A percentile compares a stretch with the other conserved stretches of the same genome.
phyloP scores from a whole-genome alignment of 2,888 invertebrate genomes.

The Melipona bicolor region DNA sequence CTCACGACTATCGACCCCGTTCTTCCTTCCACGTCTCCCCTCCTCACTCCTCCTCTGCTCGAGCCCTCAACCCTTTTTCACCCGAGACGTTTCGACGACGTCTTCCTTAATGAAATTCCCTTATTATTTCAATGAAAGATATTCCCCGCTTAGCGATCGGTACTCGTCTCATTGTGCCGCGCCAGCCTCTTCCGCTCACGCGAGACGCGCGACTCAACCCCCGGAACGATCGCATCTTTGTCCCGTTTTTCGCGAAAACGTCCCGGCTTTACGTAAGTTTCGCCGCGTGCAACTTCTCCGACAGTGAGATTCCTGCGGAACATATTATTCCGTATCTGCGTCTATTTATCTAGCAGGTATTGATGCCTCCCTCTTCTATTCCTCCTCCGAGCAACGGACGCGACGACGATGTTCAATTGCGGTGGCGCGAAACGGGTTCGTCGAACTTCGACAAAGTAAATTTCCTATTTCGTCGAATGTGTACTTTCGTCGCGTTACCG shows the following conservation, averaged over 20 bases:
- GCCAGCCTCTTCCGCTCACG: neutral
- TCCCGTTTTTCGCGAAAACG: slow-evolving; percentile 11
- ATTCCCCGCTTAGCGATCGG: slow-evolving; percentile 45
- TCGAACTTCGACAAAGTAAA: neutral
- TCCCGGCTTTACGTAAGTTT: slow-evolving; percentile 37
- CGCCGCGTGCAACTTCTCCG: slow-evolving; percentile 38
- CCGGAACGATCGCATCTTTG: slow-evolving; percentile 12
- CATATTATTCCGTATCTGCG: slow-evolving; percentile 35
- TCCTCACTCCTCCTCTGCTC: neutral
- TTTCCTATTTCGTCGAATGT: neutral
- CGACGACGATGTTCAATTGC: neutral
- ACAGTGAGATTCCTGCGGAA: slow-evolving; percentile 9
- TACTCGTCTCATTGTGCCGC: slow-evolving; percentile 33
- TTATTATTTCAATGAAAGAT: slow-evolving; percentile 64
- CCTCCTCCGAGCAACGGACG: neutral
- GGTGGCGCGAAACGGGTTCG: neutral
- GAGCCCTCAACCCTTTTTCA: neutral
- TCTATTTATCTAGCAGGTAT: slow-evolving; percentile 40
- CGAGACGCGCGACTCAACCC: slow-evolving; percentile 26
- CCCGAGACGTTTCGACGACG: slow-evolving; percentile 27
- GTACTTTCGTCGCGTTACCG: neutral
- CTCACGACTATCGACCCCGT: slow-evolving; percentile 12
- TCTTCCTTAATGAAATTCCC: slow-evolving; percentile 56
- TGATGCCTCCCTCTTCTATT: neutral
- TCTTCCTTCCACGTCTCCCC: neutral